These are phyloP conservation scores for Protonibea diacanthus DNA, from an alignment of 2,797 vertebrate species.

Conservation along the genomic window DNA sequence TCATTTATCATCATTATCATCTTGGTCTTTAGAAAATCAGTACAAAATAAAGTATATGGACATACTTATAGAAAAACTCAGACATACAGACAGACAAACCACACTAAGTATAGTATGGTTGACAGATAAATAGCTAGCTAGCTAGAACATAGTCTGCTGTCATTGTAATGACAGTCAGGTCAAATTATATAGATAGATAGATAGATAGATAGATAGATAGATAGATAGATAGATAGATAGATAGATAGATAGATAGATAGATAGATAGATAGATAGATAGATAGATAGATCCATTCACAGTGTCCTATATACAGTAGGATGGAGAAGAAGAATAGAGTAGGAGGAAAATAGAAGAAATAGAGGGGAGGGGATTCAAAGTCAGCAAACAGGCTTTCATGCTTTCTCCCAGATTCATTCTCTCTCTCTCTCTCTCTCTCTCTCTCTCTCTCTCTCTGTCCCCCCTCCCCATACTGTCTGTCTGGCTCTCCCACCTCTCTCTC, in stretches of 20 bases:
- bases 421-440: conserved; percentile 20
- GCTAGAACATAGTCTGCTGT: too few relatives aligned
- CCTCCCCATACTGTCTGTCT: conserved; percentile 56
- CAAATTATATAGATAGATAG: too few relatives aligned
- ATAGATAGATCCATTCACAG: not conserved
- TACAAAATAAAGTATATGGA: too few relatives aligned
- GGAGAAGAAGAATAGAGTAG: conserved; percentile 42
- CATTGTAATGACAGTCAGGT: too few relatives aligned
- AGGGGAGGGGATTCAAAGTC: conserved; percentile 75
- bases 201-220: not conserved
- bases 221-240: conserved; percentile 2
- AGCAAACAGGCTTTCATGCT: conserved; percentile 73
- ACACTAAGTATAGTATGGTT: too few relatives aligned
- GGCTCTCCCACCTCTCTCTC: conserved; percentile 67
- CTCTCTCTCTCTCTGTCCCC: conserved; percentile 28
- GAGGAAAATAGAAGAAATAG: conserved; percentile 58
- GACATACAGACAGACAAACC: too few relatives aligned
- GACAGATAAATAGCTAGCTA: too few relatives aligned
- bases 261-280: not conserved
- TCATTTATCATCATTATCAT: too few relatives aligned
- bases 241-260: not conserved
- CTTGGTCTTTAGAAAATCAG: too few relatives aligned
- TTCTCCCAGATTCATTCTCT: conserved; percentile 57
- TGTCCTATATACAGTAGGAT: conserved; percentile 13
- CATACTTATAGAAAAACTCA: too few relatives aligned